These are phyloP conservation scores for Hestina assimilis DNA, from an alignment of 1,140 invertebrate genomes.

Conservation along the genomic window DNA sequence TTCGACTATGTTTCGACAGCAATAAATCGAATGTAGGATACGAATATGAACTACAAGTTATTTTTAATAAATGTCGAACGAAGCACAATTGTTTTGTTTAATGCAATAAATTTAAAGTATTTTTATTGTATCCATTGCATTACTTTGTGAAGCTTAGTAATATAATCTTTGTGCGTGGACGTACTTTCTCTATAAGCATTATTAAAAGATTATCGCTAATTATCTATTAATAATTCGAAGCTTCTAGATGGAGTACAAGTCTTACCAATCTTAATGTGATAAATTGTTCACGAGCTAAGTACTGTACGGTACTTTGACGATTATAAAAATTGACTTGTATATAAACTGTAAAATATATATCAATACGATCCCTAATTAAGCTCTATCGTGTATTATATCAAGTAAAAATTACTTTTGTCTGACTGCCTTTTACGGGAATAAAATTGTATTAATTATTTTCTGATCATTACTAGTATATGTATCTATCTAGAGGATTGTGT, in stretches of 20 bases:
- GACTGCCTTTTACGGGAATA: slow-evolving; percentile 47
- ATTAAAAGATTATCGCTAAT: slow-evolving; percentile 2
- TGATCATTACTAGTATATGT: too few relatives aligned
- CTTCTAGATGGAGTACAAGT: slow-evolving; percentile 29
- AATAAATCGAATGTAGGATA: slow-evolving; percentile 12
- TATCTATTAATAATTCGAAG: slow-evolving; percentile 14
- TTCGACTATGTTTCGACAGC: too few relatives aligned
- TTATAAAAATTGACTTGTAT: slow-evolving; percentile 40
- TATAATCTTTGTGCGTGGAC: slow-evolving; percentile 10
- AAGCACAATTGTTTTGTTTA: background rate
- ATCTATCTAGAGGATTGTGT: too few relatives aligned
- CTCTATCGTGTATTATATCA: slow-evolving; percentile 54
- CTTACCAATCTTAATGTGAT: slow-evolving; percentile 39
- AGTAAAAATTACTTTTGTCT: slow-evolving; percentile 38
- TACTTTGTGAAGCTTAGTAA: slow-evolving; percentile 15
- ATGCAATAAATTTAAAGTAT: background rate
- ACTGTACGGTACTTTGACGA: slow-evolving; percentile 20
- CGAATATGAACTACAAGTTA: background rate
- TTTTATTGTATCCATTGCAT: slow-evolving; percentile 8
- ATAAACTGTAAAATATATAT: slow-evolving; percentile 67
- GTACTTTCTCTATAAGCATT: slow-evolving; percentile 12
- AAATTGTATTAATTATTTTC: too few relatives aligned
- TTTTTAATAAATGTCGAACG: background rate
- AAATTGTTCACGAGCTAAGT: slow-evolving; percentile 27
- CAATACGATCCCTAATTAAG: slow-evolving; percentile 43